phyloP scores from a whole-genome alignment of 2,797 vertebrate species.

The Antennarius maculatus region DNA sequence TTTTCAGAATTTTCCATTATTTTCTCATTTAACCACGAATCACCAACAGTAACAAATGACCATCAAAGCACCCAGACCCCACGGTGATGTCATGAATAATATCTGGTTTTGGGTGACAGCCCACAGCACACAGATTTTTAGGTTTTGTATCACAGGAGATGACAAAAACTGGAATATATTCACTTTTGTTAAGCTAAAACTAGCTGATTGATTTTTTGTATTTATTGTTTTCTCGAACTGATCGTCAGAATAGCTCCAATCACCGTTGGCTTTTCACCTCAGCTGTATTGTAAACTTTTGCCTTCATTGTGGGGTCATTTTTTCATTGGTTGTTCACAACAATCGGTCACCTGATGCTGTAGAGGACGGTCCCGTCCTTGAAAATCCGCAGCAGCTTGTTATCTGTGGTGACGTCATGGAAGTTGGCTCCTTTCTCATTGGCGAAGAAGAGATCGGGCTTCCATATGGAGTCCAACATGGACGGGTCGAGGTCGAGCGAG shows the following conservation, averaged over 20 bases:
- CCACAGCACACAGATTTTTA: neutral
- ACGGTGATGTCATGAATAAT: neutral
- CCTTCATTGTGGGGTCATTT: neutral
- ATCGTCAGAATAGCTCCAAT: neutral
- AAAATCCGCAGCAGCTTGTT: conserved; percentile 98
- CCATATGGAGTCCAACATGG: conserved; percentile 99
- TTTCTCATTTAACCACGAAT: neutral
- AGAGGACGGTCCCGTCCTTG: conserved; percentile 95
- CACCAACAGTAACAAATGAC: neutral
- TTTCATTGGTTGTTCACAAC: neutral
- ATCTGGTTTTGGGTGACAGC: neutral
- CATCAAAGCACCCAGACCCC: neutral
- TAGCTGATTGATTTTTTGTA: neutral
- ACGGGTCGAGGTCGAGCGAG: conserved; percentile 96
- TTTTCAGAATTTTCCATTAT: conserved; percentile 7
- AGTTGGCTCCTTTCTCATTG: conserved; percentile 98
- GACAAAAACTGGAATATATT: neutral
- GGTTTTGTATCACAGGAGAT: neutral
- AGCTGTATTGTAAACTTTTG: neutral
- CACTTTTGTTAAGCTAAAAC: neutral
- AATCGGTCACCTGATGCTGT: conserved; percentile 92
- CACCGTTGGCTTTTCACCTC: neutral
- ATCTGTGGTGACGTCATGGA: conserved; percentile 98
- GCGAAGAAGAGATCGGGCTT: conserved; percentile 99
- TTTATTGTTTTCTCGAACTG: neutral